phyloP scores from a whole-genome alignment of 2,888 invertebrate species.

The Caenorhabditis japonica region DNA sequence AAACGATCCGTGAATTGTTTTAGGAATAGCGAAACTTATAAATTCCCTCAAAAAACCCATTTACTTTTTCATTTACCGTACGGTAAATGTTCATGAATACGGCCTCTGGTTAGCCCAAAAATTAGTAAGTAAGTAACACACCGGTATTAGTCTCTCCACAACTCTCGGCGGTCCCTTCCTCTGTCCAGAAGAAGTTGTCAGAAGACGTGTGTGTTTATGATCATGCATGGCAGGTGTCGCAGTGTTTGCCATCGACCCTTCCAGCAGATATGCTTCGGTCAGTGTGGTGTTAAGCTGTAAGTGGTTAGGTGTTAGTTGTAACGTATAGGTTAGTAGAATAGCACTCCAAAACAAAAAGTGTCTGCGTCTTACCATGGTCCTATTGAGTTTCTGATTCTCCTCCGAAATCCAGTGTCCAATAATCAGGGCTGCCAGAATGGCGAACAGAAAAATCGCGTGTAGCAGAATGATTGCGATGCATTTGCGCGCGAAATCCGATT shows the following conservation, averaged over 20 bases:
- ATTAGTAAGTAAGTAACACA: too few species aligned
- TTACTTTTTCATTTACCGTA: too few species aligned
- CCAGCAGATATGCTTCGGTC: slow-evolving; percentile 18
- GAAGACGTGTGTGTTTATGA: slow-evolving; percentile 18
- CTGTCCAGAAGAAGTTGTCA: slow-evolving; percentile 32
- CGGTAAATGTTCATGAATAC: too few species aligned
- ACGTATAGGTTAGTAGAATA: not conserved
- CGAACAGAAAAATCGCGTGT: slow-evolving; percentile 68
- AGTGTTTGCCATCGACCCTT: slow-evolving; percentile 2
- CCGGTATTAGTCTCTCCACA: slow-evolving; percentile 45
- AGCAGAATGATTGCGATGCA: slow-evolving; percentile 68
- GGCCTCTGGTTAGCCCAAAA: too few species aligned
- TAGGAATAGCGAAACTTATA: too few species aligned
- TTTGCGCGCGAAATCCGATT: slow-evolving; percentile 81
- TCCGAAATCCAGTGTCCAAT: slow-evolving; percentile 71
- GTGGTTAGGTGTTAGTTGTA: not conserved
- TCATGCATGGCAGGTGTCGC: slow-evolving; percentile 11
- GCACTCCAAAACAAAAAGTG: slow-evolving; percentile 6
- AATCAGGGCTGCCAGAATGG: slow-evolving; percentile 66
- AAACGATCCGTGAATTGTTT: too few species aligned
- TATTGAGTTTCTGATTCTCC: slow-evolving; percentile 36
- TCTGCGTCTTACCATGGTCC: slow-evolving; percentile 26
- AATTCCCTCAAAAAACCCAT: too few species aligned
- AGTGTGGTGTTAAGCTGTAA: slow-evolving; percentile 39
- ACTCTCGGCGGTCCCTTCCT: slow-evolving; percentile 26